Evolutionary conservation across 2,888 invertebrate species (phyloP).

Genomic region (Temnothorax unifasciatus): DNA sequence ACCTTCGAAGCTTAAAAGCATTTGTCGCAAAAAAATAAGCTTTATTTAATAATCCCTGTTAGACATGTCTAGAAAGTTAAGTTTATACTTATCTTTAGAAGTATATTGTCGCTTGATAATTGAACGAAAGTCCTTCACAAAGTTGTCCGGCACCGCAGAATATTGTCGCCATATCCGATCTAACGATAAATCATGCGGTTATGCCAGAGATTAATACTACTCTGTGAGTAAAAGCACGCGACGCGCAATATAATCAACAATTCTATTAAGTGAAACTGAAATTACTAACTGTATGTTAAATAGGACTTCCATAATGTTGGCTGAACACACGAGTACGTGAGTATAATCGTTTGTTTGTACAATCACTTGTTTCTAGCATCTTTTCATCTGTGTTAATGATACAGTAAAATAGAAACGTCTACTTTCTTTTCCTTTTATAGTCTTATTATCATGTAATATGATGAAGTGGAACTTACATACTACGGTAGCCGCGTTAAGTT

Average conservation of each 20-base stretch:
- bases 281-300: slow-evolving; percentile 20
- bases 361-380: slow-evolving; percentile 13
- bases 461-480: slow-evolving; percentile 10
- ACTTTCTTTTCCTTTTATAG: slow-evolving; percentile 41
- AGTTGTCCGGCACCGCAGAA: neutral
- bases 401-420: slow-evolving; percentile 32
- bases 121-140: neutral
- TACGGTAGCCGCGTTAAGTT: slow-evolving; percentile 10
- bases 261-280: slow-evolving; percentile 33
- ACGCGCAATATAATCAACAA: slow-evolving; percentile 13
- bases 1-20: neutral
- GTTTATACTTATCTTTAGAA: neutral
- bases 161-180: neutral
- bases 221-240: neutral
- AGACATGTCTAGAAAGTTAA: slow-evolving; percentile 21
- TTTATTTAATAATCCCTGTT: neutral
- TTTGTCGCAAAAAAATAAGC: neutral
- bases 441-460: slow-evolving; percentile 32
- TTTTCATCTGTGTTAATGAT: slow-evolving; percentile 34
- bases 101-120: neutral
- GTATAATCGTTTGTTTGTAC: slow-evolving; percentile 28
- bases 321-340: neutral
- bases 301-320: slow-evolving; percentile 21
- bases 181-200: neutral
- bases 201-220: neutral